A percentile compares a stretch with the other conserved stretches of the same genome.
Evolutionary conservation across 2,797 vertebrate genomes (phyloP).

Genomic region (Typhlichthys eigenmanni): DNA sequence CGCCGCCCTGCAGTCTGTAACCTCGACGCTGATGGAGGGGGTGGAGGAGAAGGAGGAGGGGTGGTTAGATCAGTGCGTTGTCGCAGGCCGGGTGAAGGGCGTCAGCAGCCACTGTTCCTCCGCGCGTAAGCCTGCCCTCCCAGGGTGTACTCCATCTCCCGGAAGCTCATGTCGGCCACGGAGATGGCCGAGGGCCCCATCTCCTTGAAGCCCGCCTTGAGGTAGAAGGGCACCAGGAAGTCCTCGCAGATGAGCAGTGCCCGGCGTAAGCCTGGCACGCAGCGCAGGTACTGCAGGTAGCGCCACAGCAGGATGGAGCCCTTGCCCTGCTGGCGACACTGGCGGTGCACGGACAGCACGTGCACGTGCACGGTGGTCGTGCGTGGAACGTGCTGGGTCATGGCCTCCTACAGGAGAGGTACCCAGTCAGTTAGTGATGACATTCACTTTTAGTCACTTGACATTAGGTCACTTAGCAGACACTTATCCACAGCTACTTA

Average conservation of each 20-base stretch:
- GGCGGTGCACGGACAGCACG: constrained; percentile 79
- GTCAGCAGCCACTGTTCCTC: constrained; percentile 77
- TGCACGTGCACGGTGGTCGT: constrained; percentile 77
- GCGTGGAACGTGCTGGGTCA: constrained; percentile 74
- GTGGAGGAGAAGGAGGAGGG: constrained; percentile 2
- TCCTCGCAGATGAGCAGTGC: constrained; percentile 80
- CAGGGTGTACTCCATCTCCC: constrained; percentile 78
- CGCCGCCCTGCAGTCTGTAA: constrained; percentile 43
- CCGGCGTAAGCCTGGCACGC: constrained; percentile 67
- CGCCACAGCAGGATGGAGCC: constrained; percentile 83
- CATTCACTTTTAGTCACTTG: no score
- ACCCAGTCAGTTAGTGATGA: no score
- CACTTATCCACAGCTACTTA: no score
- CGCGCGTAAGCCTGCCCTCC: constrained; percentile 71
- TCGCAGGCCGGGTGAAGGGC: background rate
- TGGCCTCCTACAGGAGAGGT: constrained; percentile 66
- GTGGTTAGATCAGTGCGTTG: background rate
- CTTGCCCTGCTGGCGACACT: constrained; percentile 82
- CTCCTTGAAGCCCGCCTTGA: constrained; percentile 79
- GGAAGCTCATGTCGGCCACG: constrained; percentile 72
- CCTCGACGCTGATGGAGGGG: constrained; percentile 20
- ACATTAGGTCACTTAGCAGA: no score
- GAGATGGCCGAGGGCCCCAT: constrained; percentile 73
- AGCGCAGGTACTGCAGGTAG: constrained; percentile 79
- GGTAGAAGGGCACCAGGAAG: constrained; percentile 80